Evolutionary conservation across 2,888 invertebrate genomes (phyloP).

Genomic region (Seira musarum): DNA sequence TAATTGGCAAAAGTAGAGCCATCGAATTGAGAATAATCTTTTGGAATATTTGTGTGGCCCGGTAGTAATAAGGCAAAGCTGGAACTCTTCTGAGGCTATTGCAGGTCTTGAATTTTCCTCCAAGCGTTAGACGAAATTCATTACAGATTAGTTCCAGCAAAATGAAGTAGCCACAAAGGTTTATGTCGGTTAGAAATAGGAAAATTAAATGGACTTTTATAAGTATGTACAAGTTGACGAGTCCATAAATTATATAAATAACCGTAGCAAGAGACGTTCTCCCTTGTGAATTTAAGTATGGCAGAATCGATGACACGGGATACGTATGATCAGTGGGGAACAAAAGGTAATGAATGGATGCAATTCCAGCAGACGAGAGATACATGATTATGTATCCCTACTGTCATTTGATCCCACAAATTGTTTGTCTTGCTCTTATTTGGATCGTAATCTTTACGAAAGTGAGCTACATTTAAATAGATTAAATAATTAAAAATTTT

Average conservation of each 20-base stretch:
- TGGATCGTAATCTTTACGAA: too few species aligned
- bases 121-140: neutral
- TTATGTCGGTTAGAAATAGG: neutral
- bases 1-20: neutral
- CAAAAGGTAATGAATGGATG: too few species aligned
- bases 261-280: neutral
- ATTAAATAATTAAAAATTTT: too few species aligned
- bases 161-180: neutral
- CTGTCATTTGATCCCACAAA: too few species aligned
- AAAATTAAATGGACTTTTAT: conserved; percentile 2
- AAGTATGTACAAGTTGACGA: conserved; percentile 5
- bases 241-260: neutral
- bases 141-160: conserved; percentile 19
- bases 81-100: neutral
- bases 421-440: too few species aligned
- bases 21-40: neutral
- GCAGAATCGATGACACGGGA: too few species aligned
- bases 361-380: too few species aligned
- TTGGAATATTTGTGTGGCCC: neutral
- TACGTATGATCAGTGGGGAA: too few species aligned
- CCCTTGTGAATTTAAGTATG: too few species aligned
- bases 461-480: too few species aligned
- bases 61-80: neutral
- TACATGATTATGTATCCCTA: too few species aligned
- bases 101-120: neutral